Percentiles rank a stretch among this genome's conserved stretches.
phyloP scores from a whole-genome alignment of 2,113 vertebrate genomes.

The Crotalus helleri region DNA sequence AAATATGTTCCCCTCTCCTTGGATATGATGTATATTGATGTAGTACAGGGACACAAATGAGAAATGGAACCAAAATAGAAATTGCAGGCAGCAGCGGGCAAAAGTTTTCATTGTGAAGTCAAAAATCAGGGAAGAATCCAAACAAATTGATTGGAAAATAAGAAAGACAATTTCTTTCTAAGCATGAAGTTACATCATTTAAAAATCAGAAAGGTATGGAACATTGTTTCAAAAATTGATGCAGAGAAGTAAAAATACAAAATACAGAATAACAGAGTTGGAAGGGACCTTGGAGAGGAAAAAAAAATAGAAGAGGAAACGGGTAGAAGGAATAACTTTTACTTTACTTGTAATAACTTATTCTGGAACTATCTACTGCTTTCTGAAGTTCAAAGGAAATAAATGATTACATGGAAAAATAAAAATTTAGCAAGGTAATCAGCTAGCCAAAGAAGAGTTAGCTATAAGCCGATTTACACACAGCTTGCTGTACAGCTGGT shows the following conservation, averaged over 20 bases:
- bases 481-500: conserved; percentile 81
- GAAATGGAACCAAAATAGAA: rapidly evolving
- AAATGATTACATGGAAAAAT: conserved; percentile 4
- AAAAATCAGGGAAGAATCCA: not conserved
- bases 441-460: conserved; percentile 63
- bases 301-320: not conserved
- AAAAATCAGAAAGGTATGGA: not conserved
- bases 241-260: not conserved
- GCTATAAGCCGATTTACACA: conserved; percentile 51
- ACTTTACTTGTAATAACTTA: conserved; percentile 1
- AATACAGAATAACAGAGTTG: not conserved
- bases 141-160: not conserved
- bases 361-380: conserved; percentile 24
- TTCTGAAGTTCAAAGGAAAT: not conserved
- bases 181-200: not conserved
- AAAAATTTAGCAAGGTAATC: not conserved
- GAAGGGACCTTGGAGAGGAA: not conserved
- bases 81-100: not conserved
- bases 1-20: not conserved
- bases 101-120: not conserved
- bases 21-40: not conserved
- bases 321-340: not conserved
- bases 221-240: not conserved
- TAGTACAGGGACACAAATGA: not conserved
- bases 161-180: not conserved